phyloP scores from a whole-genome alignment of 2,797 vertebrate genomes.

The Gila robusta region DNA sequence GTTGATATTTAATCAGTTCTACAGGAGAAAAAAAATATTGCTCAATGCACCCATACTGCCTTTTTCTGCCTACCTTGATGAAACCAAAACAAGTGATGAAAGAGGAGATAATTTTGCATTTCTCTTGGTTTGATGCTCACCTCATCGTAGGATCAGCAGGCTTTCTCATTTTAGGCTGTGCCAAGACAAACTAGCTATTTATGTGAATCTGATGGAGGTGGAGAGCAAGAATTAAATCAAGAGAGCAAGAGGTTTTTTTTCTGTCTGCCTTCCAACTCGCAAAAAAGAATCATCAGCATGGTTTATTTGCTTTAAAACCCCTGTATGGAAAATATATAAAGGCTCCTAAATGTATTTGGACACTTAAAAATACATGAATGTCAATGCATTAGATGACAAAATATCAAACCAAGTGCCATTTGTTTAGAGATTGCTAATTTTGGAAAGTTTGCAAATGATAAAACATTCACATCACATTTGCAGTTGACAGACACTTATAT shows the following conservation, averaged over 20 bases:
- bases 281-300: not conserved
- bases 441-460: not conserved
- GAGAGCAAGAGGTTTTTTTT: not conserved
- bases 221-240: not conserved
- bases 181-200: slow-evolving; percentile 14
- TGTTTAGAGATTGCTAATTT: not conserved
- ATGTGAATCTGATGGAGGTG: not conserved
- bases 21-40: not conserved
- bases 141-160: not conserved
- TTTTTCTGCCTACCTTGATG: not conserved
- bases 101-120: not conserved
- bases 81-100: not conserved
- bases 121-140: slow-evolving; percentile 1
- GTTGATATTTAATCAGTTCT: not conserved
- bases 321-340: not conserved
- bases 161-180: slow-evolving; percentile 3
- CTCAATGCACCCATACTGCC: not conserved
- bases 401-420: not conserved
- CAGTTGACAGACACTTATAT: not conserved
- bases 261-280: not conserved
- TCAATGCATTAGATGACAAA: not conserved
- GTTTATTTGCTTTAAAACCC: not conserved
- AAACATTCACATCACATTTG: not conserved
- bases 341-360: not conserved
- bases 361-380: not conserved